A percentile compares a stretch with the other conserved stretches of the same genome.
Conservation (phyloP, 2,113 vertebrate genomes). For the Anhinga anhinga region DNA sequence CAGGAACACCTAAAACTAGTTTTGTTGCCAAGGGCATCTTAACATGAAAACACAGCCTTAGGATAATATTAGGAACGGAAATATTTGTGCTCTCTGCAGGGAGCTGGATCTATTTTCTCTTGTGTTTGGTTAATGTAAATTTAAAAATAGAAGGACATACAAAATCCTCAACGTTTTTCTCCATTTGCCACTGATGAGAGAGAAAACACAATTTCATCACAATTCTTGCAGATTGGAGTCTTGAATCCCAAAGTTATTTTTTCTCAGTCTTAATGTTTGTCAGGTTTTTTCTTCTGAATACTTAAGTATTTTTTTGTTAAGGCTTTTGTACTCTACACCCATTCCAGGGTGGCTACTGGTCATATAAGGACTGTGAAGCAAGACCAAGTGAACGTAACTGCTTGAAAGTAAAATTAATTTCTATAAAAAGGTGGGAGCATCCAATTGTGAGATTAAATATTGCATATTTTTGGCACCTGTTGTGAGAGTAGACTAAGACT, state of each 20-base stretch:
- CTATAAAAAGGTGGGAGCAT: not conserved
- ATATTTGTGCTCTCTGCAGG: not conserved
- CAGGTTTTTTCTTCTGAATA: not conserved
- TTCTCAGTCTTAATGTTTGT: not conserved
- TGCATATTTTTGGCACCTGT: not conserved
- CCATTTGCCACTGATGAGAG: not conserved
- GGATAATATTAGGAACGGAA: not conserved
- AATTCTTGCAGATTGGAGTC: not conserved
- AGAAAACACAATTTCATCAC: not conserved
- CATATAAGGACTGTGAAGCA: not conserved
- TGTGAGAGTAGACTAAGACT: not conserved
- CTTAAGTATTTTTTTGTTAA: not conserved
- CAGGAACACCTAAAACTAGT: not conserved
- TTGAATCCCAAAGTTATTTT: not conserved
- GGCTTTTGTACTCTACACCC: not conserved
- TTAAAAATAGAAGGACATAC: not conserved
- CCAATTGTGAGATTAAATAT: not conserved
- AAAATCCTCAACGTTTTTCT: not conserved
- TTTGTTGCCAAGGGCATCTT: not conserved
- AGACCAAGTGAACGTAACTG: not conserved
- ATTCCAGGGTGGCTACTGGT: not conserved
- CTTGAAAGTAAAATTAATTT: not conserved
- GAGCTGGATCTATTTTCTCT: not conserved
- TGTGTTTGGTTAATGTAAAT: constrained; percentile 1
- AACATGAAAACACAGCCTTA: not conserved